Base-by-base conservation (phyloP, 2,113 vertebrate genomes). In the Geococcyx californianus region DNA sequence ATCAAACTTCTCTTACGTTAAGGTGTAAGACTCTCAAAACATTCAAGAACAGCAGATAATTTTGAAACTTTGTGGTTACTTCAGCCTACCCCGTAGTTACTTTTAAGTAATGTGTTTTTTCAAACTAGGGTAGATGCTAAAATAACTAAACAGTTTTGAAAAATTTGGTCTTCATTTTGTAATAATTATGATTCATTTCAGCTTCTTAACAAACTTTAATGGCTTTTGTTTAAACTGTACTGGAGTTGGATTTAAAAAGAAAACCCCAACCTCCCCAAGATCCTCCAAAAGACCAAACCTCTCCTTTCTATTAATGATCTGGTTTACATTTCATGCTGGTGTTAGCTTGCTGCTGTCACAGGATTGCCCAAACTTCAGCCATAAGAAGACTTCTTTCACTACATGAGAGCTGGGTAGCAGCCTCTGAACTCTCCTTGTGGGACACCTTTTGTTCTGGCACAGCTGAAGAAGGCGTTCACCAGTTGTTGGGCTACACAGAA, bases 331-430 rank as follows among this genome's bases (percentile, higher is more conserved):
- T 79, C 33, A 6, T 42, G 42, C 14, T 72, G 54, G 12, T 2
- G 3, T 80, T 76, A 55, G 16, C 18, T 14, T 83, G 24, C 14
- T 21, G 17, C 29, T 40, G 26, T 44, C 38, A 68, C 4, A 8
- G 13, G 28, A n/a, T 20, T 73, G 34, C n/a, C 7, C 44, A 68
- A 10, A 72, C 28, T 31, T 63, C 31, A 44, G 11, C 54, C 17
- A 2, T 28, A 64, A 15, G 38, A 82, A 28, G 34, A 45, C 7
- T 47, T 49, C 10, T 4, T 24, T 58, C 7, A 3, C 66, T 54
- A 2, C 16, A n/a, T 54, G 54, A 60, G 33, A 52, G 16, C n/a
- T 85, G 60, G 26, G 25, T 0, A 0, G 8, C 28, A 1, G 7
- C 19, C 28, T 52, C n/a, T 69, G 64, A 59, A 18, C 33, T 47